Evolutionary conservation across 1,140 invertebrate genomes (phyloP).

Genomic region (Mycetomoellerius zeteki): DNA sequence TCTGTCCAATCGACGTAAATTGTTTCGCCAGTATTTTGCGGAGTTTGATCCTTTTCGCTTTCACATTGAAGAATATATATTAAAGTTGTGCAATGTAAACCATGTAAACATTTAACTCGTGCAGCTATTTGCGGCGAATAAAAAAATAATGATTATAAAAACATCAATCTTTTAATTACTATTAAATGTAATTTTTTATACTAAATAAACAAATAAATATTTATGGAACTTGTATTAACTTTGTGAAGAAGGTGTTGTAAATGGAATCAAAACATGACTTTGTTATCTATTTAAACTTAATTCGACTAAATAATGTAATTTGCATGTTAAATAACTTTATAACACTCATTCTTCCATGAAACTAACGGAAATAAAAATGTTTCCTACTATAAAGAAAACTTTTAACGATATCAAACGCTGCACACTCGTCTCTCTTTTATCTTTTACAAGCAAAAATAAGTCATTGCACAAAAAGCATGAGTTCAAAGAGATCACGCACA

Average conservation of each 20-base stretch:
- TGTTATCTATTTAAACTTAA: not conserved
- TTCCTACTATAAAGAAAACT: not conserved
- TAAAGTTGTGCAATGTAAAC: not conserved
- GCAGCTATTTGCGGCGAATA: not conserved
- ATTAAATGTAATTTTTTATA: not conserved
- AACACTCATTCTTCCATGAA: not conserved
- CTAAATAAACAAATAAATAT: not conserved
- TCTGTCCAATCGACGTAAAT: slow-evolving; percentile 15
- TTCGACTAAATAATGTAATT: not conserved
- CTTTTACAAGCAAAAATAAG: not conserved
- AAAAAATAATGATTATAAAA: not conserved
- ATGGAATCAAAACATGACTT: not conserved
- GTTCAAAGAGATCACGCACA: slow-evolving; percentile 15
- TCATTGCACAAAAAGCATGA: not conserved
- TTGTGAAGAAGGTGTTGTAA: not conserved
- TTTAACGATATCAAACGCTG: not conserved
- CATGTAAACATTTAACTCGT: not conserved
- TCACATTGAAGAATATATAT: not conserved
- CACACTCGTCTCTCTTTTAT: not conserved
- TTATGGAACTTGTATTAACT: not conserved
- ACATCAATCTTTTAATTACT: not conserved
- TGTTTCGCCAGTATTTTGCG: slow-evolving; percentile 21
- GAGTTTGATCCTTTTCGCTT: not conserved
- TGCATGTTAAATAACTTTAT: not conserved
- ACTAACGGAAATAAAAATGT: not conserved